Base-by-base conservation (phyloP, 2,797 vertebrate species). In the Platyrinchus mystaceus region DNA sequence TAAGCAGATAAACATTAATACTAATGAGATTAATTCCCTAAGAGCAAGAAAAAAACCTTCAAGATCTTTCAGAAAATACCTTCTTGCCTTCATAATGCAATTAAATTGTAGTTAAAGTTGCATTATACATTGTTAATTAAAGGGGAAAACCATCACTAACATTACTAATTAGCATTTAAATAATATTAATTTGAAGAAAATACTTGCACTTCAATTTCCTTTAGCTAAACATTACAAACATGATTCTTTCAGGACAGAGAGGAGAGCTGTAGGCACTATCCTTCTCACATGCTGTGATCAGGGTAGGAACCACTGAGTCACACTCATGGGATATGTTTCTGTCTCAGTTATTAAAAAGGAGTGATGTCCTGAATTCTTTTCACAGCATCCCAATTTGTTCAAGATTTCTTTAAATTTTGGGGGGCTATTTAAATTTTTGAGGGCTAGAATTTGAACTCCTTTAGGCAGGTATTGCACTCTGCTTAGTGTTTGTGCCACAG, bases 1-100 rank as follows among this genome's bases (percentile, higher is more conserved):
- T 68, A 78, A 84, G 76, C 58, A 95, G 90, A 81, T 75, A 69
- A 93, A 50, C 81, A 58, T 88, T 94, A 93, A 90, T 90, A 86
- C 73, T 91, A 81, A 89, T 62, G 73, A 53, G 69, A 94, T 91
- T 91, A 86, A 88, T 94, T 93, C 46, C 53, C 50, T 68, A 58
- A 84, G 7, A 93, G 50, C 69, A 88, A 81, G 43, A 58, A 44
- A 76, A 91, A 84, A 87, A 81, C 5, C 32, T 24, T 50, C 12
- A 56, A 47, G 55, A 77, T 46, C 53, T 84, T 84, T 90, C 28
- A 39, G 49, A 86, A 93, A 78, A 62, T 94, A 50, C 39, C 28
- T 75, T 91, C 73, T 75, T 73, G 43, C 36, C 53, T 88, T 90
- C 52, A 32, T 84, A 78, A 81, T 59, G 59, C 66, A 93, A 94